These are phyloP conservation scores for Prunella himalayana DNA, from an alignment of 2,113 vertebrate species.

Conservation along the genomic window DNA sequence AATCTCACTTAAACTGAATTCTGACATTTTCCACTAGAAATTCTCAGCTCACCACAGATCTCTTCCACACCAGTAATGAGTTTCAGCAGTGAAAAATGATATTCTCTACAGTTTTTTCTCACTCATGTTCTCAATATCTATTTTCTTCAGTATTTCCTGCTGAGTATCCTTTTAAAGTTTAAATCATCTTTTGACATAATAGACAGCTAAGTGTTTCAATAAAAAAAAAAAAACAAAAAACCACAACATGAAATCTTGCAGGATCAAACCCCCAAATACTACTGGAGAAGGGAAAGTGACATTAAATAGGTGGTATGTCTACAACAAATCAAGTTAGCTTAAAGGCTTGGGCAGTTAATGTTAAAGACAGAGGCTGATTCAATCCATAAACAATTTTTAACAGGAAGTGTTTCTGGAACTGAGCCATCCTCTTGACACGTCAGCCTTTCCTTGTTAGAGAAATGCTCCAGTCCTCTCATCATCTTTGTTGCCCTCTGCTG, in stretches of 20 bases:
- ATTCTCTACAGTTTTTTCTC: constrained; percentile 4
- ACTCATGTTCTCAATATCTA: constrained; percentile 32
- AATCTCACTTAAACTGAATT: constrained; percentile 2
- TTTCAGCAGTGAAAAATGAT: constrained; percentile 45
- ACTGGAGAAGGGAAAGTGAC: neutral
- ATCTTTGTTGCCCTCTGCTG: neutral
- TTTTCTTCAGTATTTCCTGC: constrained; percentile 37
- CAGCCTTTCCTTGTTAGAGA: neutral
- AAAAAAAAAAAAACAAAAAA: neutral
- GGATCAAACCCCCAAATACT: neutral
- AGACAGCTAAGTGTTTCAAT: neutral
- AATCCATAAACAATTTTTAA: neutral
- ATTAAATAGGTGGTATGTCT: neutral
- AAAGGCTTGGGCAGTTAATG: neutral
- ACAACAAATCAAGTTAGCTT: neutral
- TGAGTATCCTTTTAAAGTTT: constrained; percentile 45
- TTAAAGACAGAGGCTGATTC: neutral
- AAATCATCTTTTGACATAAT: constrained; percentile 30
- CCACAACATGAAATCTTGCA: neutral
- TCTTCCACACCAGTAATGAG: neutral
- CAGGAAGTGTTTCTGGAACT: neutral
- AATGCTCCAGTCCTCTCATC: neutral
- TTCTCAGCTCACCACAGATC: neutral
- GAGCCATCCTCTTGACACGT: neutral
- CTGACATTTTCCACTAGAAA: neutral